These are phyloP conservation scores for Aeoliscus strigatus DNA, from an alignment of 2,797 vertebrate species.

Conservation along the genomic window DNA sequence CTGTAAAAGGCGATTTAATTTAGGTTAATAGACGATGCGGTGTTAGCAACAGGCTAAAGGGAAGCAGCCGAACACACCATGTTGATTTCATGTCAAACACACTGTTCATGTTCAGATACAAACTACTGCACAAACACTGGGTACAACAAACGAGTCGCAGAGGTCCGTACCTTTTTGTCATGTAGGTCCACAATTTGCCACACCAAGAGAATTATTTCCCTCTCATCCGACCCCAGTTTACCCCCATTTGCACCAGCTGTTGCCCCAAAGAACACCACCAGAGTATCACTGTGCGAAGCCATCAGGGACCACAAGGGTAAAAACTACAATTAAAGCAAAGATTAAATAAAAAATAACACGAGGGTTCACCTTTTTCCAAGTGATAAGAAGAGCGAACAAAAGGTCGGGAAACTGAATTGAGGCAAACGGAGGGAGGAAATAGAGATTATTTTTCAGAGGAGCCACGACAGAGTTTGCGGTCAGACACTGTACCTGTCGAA, in stretches of 20 bases:
- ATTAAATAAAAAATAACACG: conserved; percentile 79
- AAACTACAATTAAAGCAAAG: conserved; percentile 96
- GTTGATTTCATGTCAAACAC: conserved; percentile 69
- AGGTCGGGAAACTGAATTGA: conserved; percentile 78
- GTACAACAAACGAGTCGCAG: conserved; percentile 66
- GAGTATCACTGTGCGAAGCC: conserved; percentile 90
- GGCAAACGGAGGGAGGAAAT: conserved; percentile 63
- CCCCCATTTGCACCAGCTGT: conserved; percentile 97
- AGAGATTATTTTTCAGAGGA: conserved; percentile 69
- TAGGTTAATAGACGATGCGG: conserved; percentile 29
- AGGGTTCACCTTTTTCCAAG: conserved; percentile 84
- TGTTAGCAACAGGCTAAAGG: conserved; percentile 19
- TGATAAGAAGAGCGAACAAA: conserved; percentile 83
- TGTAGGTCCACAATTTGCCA: conserved; percentile 99
- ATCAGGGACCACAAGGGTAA: conserved; percentile 90
- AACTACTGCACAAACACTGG: conserved; percentile 51
- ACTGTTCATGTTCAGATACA: conserved; percentile 46
- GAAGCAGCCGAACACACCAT: conserved; percentile 59
- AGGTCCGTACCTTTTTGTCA: conserved; percentile 93
- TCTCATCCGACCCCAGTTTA: conserved; percentile 99
- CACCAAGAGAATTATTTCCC: conserved; percentile 99
- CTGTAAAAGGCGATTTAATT: conserved; percentile 52
- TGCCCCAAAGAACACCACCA: conserved; percentile 99
- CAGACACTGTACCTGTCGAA: conserved; percentile 84
- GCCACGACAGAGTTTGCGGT: conserved; percentile 72